Base-by-base conservation (phyloP, 1,140 invertebrate genomes). In the Drosophila varians region DNA sequence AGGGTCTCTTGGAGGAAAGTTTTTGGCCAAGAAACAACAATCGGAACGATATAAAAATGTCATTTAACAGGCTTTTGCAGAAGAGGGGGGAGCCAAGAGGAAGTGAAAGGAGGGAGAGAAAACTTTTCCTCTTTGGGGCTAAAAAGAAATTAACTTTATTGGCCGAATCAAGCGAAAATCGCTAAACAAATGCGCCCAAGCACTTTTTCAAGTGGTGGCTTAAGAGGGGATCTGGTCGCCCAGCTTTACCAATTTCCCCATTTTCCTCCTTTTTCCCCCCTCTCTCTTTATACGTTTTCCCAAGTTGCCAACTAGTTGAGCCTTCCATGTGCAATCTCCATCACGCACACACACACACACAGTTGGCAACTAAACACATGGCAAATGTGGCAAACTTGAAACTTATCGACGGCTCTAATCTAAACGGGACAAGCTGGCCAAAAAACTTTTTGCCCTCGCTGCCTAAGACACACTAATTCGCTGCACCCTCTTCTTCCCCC, bases 141-240 rank as follows among this genome's bases (percentile, higher is more conserved):
- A 51, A 55, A 71, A 64, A 46, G 71, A 86, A 84, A 86, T 84
- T 84, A 86, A 84, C 66, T 84, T 84, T 84, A 84, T 86, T 86
- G 80, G 77, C 60, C 68, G 80, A 86, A 86, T 86, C 82, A 87
- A 87, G 77, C 74, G 76, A 76, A 86, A 86, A 86, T 86, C 77
- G 80, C 80, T 86, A 86, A 86, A 87, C 80, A 86, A 86, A 86
- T 87, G 80, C 76, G 73, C 62, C 74, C 46, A 69, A 86, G 76
- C 77, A 80, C 72, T 82, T 76, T 79, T 86, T 86, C 76, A 86
- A 77, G 68, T 82, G 52, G 45, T 49, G 64, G 64, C 18, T 71
- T 57, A 54, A 53, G 73, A 31, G 34, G 34, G 34, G 34, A 14
- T 36, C 34, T 38, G n/a, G n/a, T n/a, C n/a, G 1, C 12, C 25